Base-by-base conservation (phyloP, 2,888 invertebrate genomes). In the Cordilura impudica region DNA sequence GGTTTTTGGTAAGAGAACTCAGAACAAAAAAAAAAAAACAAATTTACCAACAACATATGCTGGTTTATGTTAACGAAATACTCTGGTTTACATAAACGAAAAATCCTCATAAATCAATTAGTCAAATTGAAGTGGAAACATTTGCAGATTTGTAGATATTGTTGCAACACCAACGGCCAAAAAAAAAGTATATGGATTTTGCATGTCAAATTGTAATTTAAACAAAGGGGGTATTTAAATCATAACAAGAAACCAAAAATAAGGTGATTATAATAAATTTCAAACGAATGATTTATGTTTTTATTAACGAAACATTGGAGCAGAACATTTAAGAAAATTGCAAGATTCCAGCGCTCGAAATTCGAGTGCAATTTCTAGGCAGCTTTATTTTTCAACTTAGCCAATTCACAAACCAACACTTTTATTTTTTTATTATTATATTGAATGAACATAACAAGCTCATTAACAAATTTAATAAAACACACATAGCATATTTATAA, bases 51-150 rank as follows among this genome's bases (percentile, higher is more conserved):
- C 56, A 74, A 71, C 79, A 79, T 79, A 75, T 79, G 79, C 75
- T 56, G 71, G 71, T 79, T 79, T 70, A 79, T 75, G 71, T 29
- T 75, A 79, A 79, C 71, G 71, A 72, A 67, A 79, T 72, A 75
- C 75, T 71, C 79, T 75, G 71, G 71, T 79, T 79, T 70, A 79
- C 72, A 67, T 29, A 79, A 79, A 79, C 71, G 71, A 72, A 67
- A 79, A 75, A 75, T 79, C 75, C 79, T 75, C 79, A 79, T 79
- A 79, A 79, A 79, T 79, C 75, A 79, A 79, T 79, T 79, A 79
- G 79, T 71, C 75, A 71, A 54, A 75, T 67, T 75, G 75, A 79
- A 79, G 79, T 75, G 75, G 79, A 71, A 75, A 71, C 79, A 79
- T 75, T 79, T 75, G 79, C 75, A 75, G 78, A 75, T 78, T 79